Conservation (phyloP, 2,797 vertebrate genomes). For the Sebastes taczanowskii region DNA sequence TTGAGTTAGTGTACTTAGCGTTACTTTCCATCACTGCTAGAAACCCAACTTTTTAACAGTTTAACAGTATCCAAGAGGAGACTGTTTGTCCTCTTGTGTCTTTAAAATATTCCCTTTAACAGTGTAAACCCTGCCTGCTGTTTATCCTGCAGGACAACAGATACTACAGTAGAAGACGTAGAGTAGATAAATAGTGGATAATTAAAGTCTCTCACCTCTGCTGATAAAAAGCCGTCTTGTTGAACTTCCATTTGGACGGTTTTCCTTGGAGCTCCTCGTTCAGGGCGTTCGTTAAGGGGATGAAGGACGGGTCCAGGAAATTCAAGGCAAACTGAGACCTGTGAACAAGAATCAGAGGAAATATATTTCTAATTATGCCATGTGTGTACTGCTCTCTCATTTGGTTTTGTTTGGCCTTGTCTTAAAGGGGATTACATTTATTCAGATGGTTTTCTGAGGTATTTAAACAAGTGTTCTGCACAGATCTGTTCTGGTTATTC, state of each 20-base stretch:
- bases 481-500: neutral
- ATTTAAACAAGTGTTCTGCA: neutral
- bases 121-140: neutral
- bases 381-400: neutral
- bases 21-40: neutral
- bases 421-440: neutral
- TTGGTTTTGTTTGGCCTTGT: neutral
- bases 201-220: conserved; percentile 84
- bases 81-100: neutral
- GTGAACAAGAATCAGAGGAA: conserved; percentile 27
- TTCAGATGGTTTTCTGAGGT: neutral
- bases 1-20: neutral
- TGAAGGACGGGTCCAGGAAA: conserved; percentile 95
- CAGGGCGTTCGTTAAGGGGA: conserved; percentile 92
- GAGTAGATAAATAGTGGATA: neutral
- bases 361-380: neutral
- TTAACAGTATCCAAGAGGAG: neutral
- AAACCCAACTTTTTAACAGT: neutral
- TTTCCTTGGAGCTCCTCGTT: conserved; percentile 94
- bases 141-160: neutral
- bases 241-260: conserved; percentile 93
- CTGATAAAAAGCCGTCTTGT: conserved; percentile 90
- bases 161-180: neutral
- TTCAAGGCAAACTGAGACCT: conserved; percentile 98
- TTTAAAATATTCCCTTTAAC: neutral